Base-by-base conservation (phyloP, 2,888 invertebrate species). In the Steinernema carpocapsae region DNA sequence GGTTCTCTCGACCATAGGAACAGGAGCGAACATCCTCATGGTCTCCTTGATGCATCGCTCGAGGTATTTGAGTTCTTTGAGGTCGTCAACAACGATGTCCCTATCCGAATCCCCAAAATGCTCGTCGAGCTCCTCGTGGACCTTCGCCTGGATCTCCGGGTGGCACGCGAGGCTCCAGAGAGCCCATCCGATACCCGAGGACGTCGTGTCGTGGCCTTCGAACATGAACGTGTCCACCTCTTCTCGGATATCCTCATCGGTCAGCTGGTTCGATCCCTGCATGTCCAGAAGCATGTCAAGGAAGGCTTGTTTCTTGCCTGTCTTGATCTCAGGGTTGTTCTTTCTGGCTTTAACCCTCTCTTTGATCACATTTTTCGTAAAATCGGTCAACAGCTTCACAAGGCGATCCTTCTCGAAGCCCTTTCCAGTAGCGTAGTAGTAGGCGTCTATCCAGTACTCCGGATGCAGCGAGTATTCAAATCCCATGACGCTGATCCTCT, bases 201-300 rank as follows among this genome's bases (percentile, higher is more conserved):
- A 75, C 0, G 81, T 79, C 10, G 82, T 82, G 71, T 82, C 82
- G 74, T 82, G 79, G 1, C 79, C 79, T 26, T 88, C 89, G 84
- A 89, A 89, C 89, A 89, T 89, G 82, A 89, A 89, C 22, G 89
- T 89, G 81, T 90, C 90, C 43, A 90, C 89, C 82, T 90, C 89
- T 77, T 90, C 89, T 46, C 88, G 82, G 26, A 90, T 88, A 72
- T 89, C 89, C 12, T 85, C 82, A 64, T 85, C 79, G 0, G 88
- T 86, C 72, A 89, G 77, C 14, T 80, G 80, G 19, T 83, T 80
- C n/a, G 84, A 85, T 14, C 85, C 81, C 14, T 86, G 81, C 71
- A 87, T 82, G 59, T 87, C 86, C 43, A 90, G 82, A 24, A 90
- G 82, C 82, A 89, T 83, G 81, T 90, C 90, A 46, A 89, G 84